A percentile compares a stretch with the other conserved stretches of the same genome.
Evolutionary conservation across 2,888 invertebrate species (phyloP).

Genomic region (Eledona agricola): DNA sequence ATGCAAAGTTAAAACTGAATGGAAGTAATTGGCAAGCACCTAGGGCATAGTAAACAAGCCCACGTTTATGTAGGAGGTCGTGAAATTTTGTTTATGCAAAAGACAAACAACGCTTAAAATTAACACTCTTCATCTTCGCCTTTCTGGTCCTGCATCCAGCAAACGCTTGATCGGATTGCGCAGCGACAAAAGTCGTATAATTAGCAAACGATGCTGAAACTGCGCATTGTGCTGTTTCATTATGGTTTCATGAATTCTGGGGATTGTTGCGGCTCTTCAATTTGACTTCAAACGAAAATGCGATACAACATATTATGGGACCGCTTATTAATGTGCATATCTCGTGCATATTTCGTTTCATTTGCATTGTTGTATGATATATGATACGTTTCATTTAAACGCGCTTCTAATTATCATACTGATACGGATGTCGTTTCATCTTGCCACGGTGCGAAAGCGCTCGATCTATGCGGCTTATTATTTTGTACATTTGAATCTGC

Average conservation of each 20-base stretch:
- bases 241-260: slow-evolving; percentile 25
- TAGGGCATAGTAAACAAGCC: slow-evolving; percentile 40
- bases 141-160: no score
- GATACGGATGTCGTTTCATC: slow-evolving; percentile 19
- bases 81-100: slow-evolving; percentile 39
- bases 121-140: no score
- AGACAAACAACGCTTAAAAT: slow-evolving; percentile 33
- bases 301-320: slow-evolving; percentile 20
- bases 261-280: slow-evolving; percentile 33
- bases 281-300: slow-evolving; percentile 35
- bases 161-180: no score
- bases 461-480: no score
- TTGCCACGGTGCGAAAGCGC: slow-evolving; percentile 20
- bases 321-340: slow-evolving; percentile 28
- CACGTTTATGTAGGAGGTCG: slow-evolving; percentile 35
- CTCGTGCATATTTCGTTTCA: slow-evolving; percentile 27
- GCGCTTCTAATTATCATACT: slow-evolving; percentile 22
- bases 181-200: no score
- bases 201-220: no score
- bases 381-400: slow-evolving; percentile 32
- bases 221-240: no score
- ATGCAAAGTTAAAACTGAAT: slow-evolving; percentile 37
- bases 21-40: slow-evolving; percentile 39
- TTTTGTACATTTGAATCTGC: slow-evolving; percentile 21
- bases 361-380: slow-evolving; percentile 30